These are phyloP conservation scores for Aphidius gifuensis DNA, from an alignment of 1,140 invertebrate genomes.

Conservation along the genomic window DNA sequence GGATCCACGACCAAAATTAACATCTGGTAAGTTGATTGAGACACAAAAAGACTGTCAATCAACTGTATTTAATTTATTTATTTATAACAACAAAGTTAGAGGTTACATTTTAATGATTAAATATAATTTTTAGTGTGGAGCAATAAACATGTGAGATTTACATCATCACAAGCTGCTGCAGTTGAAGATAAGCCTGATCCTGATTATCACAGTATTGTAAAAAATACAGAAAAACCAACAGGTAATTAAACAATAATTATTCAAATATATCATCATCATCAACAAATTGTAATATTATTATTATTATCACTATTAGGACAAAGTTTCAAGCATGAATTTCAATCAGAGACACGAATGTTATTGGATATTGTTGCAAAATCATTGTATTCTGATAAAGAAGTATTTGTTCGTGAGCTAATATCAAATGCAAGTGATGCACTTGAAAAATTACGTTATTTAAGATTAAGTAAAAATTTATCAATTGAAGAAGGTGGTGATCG, in stretches of 20 bases:
- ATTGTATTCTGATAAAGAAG: slow-evolving; percentile 96
- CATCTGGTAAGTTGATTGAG: slow-evolving; percentile 27
- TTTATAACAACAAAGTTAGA: slow-evolving; percentile 7
- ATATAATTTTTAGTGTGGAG: slow-evolving; percentile 23
- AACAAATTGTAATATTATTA: slow-evolving; percentile 4
- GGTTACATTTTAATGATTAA: slow-evolving; percentile 19
- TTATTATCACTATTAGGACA: slow-evolving; percentile 45
- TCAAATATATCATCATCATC: background rate
- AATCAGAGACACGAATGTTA: slow-evolving; percentile 93
- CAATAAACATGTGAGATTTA: slow-evolving; percentile 28
- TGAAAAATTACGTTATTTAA: slow-evolving; percentile 82
- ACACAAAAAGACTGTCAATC: background rate
- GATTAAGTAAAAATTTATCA: slow-evolving; percentile 59
- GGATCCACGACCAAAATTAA: slow-evolving; percentile 22
- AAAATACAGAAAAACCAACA: slow-evolving; percentile 58
- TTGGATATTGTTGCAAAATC: slow-evolving; percentile 96
- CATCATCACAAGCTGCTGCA: slow-evolving; percentile 42
- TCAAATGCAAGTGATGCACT: slow-evolving; percentile 97
- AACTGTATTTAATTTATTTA: background rate
- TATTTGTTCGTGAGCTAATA: slow-evolving; percentile 92
- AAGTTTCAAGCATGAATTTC: slow-evolving; percentile 75
- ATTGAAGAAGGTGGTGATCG: slow-evolving; percentile 56
- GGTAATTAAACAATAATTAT: slow-evolving; percentile 39
- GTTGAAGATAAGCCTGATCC: slow-evolving; percentile 29
- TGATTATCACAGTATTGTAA: slow-evolving; percentile 56